Base-by-base conservation (phyloP, 2,113 vertebrate species). In the Sporophila hypoxantha region DNA sequence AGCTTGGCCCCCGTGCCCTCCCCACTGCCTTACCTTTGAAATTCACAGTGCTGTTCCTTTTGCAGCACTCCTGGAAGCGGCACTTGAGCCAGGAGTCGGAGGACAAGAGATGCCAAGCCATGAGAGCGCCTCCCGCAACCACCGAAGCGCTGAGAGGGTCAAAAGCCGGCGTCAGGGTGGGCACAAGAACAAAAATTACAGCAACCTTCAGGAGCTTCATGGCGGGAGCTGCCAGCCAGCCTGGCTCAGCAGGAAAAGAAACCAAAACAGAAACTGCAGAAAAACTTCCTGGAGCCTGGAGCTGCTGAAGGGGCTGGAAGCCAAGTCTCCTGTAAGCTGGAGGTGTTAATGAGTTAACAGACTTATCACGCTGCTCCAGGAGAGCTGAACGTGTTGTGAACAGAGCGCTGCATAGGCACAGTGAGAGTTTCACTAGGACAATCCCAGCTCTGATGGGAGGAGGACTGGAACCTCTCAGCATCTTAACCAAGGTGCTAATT, bases 1-100 rank as follows among this genome's bases (percentile, higher is more conserved):
- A 4, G 46, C 42, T 34, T 15, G 56, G 11, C 59, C 26, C 25
- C 8, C 3, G 4, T 61, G 12, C 46, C 25, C 34, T 39, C 27
- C 19, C 50, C 37, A 2, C 26, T 13, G 36, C 83, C 56, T 90
- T 66, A 87, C 87, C 76, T 67, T 1, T 18, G 42, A 52, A 34
- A 14, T 85, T 66, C 52, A 90, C 49, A 0, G 19, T 85, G 39
- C 6, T 3, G 3, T 89, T 82, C 49, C 10, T 44, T 6, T 30
- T 20, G 57, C 94, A 93, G 79, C 92, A 83, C 52, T 93, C 75
- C 82, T 74, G 46, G 68, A 95, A 44, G 5, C 10, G 46, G 56
- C 87, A 91, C 46, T 32, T 79, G 46, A 95, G n/a, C 91, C 89
- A 94, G 44, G 87, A 89, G 3, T 64, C 12, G 10, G 85, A 42